Evolutionary conservation across 1,140 invertebrate genomes (phyloP).

Genomic region (Eupeodes corollae): DNA sequence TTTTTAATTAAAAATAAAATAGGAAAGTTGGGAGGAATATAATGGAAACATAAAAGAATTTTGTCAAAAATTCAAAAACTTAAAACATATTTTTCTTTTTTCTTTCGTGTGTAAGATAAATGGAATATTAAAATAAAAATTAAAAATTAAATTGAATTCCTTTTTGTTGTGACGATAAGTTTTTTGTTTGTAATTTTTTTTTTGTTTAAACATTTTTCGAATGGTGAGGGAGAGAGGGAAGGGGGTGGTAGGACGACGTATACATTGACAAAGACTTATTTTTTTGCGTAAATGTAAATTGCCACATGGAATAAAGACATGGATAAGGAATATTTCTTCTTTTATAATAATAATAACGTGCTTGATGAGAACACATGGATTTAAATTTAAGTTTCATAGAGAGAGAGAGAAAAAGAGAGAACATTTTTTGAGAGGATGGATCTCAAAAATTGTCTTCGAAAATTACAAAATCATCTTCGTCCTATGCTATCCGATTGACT

Average conservation of each 20-base stretch:
- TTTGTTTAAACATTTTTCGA: background rate
- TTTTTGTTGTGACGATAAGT: background rate
- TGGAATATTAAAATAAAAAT: background rate
- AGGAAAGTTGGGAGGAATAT: background rate
- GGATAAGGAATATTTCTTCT: background rate
- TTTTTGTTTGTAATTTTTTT: background rate
- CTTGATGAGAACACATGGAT: background rate
- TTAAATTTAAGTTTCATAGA: background rate
- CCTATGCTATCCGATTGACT: slow-evolving; percentile 43
- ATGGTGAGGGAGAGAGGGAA: too few species aligned
- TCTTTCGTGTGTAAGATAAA: too few species aligned
- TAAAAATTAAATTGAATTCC: background rate
- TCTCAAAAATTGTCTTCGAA: background rate
- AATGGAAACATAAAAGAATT: background rate
- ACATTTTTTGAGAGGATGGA: background rate
- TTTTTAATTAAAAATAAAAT: too few species aligned
- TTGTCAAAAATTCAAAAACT: background rate
- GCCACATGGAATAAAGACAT: background rate
- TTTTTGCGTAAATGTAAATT: too few species aligned
- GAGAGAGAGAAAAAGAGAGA: too few species aligned
- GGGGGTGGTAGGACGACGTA: too few species aligned
- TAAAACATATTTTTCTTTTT: background rate
- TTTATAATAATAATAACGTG: background rate
- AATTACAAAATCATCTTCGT: background rate
- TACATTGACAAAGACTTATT: too few species aligned